Evolutionary conservation across 2,113 vertebrate genomes (phyloP).

Genomic region (Gambusia holbrooki): DNA sequence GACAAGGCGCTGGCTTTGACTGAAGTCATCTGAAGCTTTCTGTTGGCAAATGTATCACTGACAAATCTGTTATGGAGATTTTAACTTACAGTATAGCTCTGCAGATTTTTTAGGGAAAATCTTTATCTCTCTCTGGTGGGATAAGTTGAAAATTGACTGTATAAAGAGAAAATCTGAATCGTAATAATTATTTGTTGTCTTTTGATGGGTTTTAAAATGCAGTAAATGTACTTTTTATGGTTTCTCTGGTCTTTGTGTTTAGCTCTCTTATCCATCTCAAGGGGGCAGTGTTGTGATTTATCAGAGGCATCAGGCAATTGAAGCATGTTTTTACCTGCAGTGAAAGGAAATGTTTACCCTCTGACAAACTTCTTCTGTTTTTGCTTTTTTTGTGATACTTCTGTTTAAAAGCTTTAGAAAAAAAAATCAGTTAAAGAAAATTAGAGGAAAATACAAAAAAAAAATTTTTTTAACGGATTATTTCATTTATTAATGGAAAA

Average conservation of each 20-base stretch:
- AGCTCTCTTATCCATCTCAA: conserved; percentile 44
- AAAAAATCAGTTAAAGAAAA: neutral
- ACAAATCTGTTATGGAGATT: conserved; percentile 25
- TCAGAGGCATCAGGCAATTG: conserved; percentile 24
- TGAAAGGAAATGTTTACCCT: neutral
- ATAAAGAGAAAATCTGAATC: neutral
- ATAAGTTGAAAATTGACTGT: neutral
- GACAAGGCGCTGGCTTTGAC: conserved; percentile 26
- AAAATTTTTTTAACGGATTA: neutral
- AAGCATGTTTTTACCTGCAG: conserved; percentile 5
- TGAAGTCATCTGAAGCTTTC: conserved; percentile 32
- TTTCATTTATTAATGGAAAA: neutral
- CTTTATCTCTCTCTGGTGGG: neutral
- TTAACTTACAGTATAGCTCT: conserved; percentile 7
- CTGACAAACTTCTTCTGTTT: neutral
- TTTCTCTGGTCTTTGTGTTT: neutral
- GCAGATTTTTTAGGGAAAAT: neutral
- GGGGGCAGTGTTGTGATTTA: conserved; percentile 65
- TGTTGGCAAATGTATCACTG: conserved; percentile 10
- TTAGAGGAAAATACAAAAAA: neutral
- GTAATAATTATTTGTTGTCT: neutral
- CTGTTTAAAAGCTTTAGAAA: neutral
- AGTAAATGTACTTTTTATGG: neutral
- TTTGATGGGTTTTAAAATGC: neutral
- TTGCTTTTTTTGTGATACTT: neutral